Conservation (phyloP, 53 echinoderm and acorn worm species). For the Crossaster papposus region DNA sequence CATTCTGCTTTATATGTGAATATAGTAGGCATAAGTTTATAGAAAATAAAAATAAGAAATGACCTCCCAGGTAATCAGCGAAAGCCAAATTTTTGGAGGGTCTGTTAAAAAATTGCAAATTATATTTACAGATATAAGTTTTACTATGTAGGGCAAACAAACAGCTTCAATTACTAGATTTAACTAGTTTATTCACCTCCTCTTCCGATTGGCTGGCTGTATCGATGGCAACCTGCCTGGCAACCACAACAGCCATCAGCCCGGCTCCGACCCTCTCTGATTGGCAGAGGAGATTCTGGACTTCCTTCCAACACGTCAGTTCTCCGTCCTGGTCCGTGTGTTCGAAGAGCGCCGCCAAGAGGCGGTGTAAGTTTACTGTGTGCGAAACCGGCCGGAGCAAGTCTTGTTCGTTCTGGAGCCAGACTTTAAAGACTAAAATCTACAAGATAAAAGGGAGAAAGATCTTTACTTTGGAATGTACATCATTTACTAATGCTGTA, state of each 20-base stretch:
- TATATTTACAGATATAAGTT: too few species aligned
- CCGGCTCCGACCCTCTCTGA: constrained; percentile 64
- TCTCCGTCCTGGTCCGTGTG: constrained; percentile 23
- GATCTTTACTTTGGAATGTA: neutral
- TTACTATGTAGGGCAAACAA: too few species aligned
- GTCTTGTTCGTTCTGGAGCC: constrained; percentile 83
- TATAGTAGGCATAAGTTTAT: too few species aligned
- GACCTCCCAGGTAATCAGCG: too few species aligned
- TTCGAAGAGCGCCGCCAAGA: constrained; percentile 65
- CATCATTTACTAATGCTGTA: neutral
- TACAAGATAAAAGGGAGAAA: too few species aligned
- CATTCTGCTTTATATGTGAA: too few species aligned
- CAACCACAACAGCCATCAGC: constrained; percentile 66
- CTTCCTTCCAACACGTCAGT: constrained; percentile 48
- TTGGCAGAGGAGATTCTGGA: constrained; percentile 54
- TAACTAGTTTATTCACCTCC: too few species aligned
- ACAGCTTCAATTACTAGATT: too few species aligned
- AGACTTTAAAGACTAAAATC: constrained; percentile 88
- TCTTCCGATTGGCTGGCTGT: constrained; percentile 29
- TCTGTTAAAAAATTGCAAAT: too few species aligned
- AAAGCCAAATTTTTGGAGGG: too few species aligned
- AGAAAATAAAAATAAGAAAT: too few species aligned
- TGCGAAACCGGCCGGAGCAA: constrained; percentile 64
- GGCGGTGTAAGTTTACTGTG: constrained; percentile 67
- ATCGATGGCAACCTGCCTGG: constrained; percentile 64